Base-by-base conservation (phyloP, 2,113 vertebrate genomes). In the Pica pica region DNA sequence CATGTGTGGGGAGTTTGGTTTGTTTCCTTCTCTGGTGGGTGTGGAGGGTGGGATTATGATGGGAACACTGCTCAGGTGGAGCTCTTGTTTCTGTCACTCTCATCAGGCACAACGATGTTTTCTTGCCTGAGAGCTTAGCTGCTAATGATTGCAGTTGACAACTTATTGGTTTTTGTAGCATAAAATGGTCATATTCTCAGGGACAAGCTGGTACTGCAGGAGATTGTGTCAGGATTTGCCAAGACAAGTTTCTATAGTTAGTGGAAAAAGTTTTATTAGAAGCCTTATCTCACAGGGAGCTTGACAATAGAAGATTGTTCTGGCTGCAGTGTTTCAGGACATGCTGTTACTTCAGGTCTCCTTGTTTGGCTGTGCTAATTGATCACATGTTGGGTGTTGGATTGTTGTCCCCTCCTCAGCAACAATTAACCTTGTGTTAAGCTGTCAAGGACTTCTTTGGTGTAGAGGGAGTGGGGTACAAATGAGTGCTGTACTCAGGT, bases 51-150 rank as follows among this genome's bases (percentile, higher is more conserved):
- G 95, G 59, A 61, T 84, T 81, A 49, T 33, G 42, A 33, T 70
- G 47, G 83, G 76, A 78, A 84, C 24, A 4, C 59, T 89, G 79
- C 49, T 93, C 60, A 71, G 56, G 26, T 78, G 50, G 70, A 88
- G 79, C 60, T 81, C 52, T 78, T 89, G 86, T 44, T 94, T 93
- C 77, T 92, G n/a, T 90, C n/a, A 31, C n/a, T 88, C 35, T 87
- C 15, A 23, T 74, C 35, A 61, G 86, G 49, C 49, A 74, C 27
- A 35, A 92, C 76, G 59, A 39, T 68, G 7, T 74, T 94, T 86
- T 83, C 76, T 89, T 96, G 42, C 64, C 68, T 70, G 49, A 60
- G 49, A 91, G 31, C 56, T 78, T 67, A 64, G 80, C 47, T 46
- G 73, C 30, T 89, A 67, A 4, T 82, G 75, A 41, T 68, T 41